Conservation (phyloP, 2,113 vertebrate species). For the Dromiciops gliroides region DNA sequence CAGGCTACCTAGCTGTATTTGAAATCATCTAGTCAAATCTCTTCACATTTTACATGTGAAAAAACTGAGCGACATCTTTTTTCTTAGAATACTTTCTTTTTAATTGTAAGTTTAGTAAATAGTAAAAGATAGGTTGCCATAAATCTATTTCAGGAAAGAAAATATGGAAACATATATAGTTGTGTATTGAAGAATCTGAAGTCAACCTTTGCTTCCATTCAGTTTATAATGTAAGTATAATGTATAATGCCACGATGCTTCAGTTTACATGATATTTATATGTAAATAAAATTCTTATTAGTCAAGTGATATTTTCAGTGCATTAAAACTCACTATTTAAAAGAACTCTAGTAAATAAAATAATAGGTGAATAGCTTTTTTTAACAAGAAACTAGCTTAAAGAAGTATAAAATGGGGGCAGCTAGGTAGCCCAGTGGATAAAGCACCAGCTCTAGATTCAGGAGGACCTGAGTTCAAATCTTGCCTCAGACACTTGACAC, state of each 20-base stretch:
- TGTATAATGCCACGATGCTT: not conserved
- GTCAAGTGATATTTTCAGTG: not conserved
- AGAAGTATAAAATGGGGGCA: not conserved
- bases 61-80: not conserved
- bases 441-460: no score
- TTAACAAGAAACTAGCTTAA: not conserved
- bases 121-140: not conserved
- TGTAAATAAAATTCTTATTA: not conserved
- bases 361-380: not conserved
- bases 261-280: not conserved
- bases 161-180: not conserved
- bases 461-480: no score
- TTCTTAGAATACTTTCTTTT: not conserved
- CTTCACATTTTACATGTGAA: not conserved
- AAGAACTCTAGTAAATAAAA: not conserved
- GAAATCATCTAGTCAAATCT: not conserved
- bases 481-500: no score
- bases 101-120: not conserved
- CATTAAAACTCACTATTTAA: not conserved
- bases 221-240: not conserved
- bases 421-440: no score
- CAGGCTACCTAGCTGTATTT: not conserved
- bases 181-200: not conserved
- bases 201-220: not conserved
- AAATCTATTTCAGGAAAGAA: not conserved